A percentile compares a stretch with the other conserved stretches of the same genome.
Evolutionary conservation across 2,113 vertebrate genomes (phyloP).

Genomic region (Ciconia maguari): DNA sequence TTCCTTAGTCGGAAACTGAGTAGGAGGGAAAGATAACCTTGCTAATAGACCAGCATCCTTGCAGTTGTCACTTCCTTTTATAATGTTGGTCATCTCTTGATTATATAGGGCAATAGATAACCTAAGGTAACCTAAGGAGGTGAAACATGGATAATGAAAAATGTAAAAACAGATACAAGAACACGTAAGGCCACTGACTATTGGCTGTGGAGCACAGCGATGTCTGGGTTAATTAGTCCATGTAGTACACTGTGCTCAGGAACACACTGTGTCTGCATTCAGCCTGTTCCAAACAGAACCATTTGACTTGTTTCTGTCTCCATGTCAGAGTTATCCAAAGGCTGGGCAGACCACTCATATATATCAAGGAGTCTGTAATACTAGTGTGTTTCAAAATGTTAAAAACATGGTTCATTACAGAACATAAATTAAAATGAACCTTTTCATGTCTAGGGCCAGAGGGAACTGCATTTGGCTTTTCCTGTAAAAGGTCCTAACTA

Average conservation of each 20-base stretch:
- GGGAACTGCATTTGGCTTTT: background rate
- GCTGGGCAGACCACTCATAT: background rate
- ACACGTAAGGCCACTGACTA: fast-evolving
- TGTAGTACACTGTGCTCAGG: background rate
- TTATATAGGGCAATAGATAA: background rate
- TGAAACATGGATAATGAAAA: background rate
- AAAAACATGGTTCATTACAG: background rate
- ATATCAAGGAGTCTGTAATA: background rate
- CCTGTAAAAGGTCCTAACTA: background rate
- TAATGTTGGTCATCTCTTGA: background rate
- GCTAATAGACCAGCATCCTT: background rate
- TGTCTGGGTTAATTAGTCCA: background rate
- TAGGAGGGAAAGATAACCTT: background rate
- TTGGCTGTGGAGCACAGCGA: background rate
- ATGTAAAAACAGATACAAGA: background rate
- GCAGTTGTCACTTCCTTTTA: background rate
- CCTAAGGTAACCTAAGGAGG: background rate
- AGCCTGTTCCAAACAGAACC: background rate
- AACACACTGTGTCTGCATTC: background rate
- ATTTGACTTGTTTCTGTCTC: background rate
- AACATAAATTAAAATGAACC: background rate
- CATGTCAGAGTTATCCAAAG: background rate
- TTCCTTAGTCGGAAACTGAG: background rate
- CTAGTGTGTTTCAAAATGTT: background rate
- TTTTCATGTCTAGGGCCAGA: background rate